Conservation (phyloP, 1,140 invertebrate species). For the Megalonaias nervosa region DNA sequence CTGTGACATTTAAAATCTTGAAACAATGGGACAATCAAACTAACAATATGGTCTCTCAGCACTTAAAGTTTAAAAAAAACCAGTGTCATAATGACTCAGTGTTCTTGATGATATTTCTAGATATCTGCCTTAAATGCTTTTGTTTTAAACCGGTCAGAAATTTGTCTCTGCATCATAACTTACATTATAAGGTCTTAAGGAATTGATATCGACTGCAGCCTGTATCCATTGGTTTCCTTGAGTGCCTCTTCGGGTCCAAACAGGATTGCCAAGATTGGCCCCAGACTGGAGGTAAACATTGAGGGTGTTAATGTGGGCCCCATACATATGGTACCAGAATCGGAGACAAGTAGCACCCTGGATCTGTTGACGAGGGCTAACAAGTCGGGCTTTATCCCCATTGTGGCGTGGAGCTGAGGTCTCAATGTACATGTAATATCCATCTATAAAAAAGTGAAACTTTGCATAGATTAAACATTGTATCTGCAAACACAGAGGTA, state of each 20-base stretch:
- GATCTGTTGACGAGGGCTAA: constrained; percentile 69
- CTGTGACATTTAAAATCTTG: no score
- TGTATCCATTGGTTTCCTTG: constrained; percentile 54
- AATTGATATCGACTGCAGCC: constrained; percentile 20
- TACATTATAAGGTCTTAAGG: constrained; percentile 17
- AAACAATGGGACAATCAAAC: no score
- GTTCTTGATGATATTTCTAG: no score
- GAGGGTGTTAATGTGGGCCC: constrained; percentile 55
- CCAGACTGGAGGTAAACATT: constrained; percentile 40
- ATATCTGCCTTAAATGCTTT: constrained; percentile 1
- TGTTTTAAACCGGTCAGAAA: neutral
- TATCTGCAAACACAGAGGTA: no score
- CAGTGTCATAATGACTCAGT: no score
- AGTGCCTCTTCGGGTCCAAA: constrained; percentile 51
- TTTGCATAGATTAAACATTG: neutral
- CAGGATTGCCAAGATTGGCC: constrained; percentile 27
- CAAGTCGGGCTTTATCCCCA: constrained; percentile 81
- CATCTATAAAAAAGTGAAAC: constrained; percentile 56
- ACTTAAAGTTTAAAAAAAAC: no score
- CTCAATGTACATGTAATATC: constrained; percentile 86
- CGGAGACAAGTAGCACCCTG: constrained; percentile 45
- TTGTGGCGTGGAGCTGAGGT: constrained; percentile 66
- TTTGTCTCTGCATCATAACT: neutral
- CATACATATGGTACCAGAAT: constrained; percentile 70
- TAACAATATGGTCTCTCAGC: no score